Evolutionary conservation across 2,888 invertebrate species (phyloP), one percentile per base, ranked within the genome.

Genomic region (Lithophane socia): DNA sequence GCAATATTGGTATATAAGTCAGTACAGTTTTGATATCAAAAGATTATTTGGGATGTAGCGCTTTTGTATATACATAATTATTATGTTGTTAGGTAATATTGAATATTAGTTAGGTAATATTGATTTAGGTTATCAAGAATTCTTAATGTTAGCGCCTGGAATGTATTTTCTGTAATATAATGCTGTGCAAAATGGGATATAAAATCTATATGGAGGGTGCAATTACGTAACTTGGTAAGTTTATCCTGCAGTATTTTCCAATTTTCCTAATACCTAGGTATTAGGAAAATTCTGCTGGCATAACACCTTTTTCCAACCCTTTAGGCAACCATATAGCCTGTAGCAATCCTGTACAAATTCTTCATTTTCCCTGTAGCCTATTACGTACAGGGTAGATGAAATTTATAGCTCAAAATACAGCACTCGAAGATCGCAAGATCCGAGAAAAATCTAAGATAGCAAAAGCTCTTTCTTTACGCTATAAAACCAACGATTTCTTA

Each of bases 401-500:
- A 82, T 79, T 67, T 79, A 79, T 58, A 75, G 61, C 82, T 75
- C 29, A 52, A 75, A 75, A 67, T 61, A 56, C 66, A 82, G 47
- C 18, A 56, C 61, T 66, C 69, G 69, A 71, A 79, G 73, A 76
- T 78, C 47, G 66, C 67, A 72, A 74, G 71, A 82, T 71, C 52
- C 60, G 47, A 75, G 75, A 58, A 78, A 68, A 73, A 72, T 81
- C 79, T 79, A 44, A 77, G 66, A 67, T 68, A 63, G 58, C 56
- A 70, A 82, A 83, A 73, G 60, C 68, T 83, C 42, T 70, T 83
- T 82, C 56, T 70, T 47, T 83, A 64, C 64, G 76, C 29, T 68
- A 54, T 82, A 82, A 68, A 82, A 60, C 64, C 47, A 76, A 64
- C 37, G 44, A 75, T 68, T 56, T 58, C 79, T 76, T 58, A 76